Percentiles rank a stretch among this genome's conserved stretches.
These are phyloP conservation scores for Sicus ferrugineus DNA, from an alignment of 2,888 invertebrate genomes.

Conservation along the genomic window DNA sequence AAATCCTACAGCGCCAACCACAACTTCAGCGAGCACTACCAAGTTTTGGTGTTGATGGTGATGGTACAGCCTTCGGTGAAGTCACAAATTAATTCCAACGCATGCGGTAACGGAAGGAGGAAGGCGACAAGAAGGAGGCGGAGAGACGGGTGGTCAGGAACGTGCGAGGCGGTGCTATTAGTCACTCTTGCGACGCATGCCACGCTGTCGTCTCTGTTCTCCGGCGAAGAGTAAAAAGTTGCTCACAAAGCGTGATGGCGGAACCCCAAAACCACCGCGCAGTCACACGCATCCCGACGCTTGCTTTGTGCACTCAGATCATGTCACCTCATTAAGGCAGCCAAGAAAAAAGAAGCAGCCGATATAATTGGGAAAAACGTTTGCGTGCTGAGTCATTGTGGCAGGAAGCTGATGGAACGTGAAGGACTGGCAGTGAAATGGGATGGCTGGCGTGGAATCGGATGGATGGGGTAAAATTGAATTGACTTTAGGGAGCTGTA, in stretches of 20 bases:
- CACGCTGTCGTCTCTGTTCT: no score
- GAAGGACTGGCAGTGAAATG: no score
- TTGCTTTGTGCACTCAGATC: neutral
- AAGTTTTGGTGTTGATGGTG: neutral
- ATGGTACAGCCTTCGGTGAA: neutral
- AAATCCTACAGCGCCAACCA: neutral
- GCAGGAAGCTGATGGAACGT: no score
- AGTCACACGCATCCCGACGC: no score
- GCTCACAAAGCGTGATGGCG: no score
- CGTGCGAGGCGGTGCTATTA: neutral
- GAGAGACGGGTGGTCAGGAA: neutral
- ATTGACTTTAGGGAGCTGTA: neutral
- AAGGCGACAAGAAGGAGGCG: neutral
- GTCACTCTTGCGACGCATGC: neutral
- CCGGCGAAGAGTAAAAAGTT: no score
- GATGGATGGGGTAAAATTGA: neutral
- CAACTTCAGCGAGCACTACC: neutral
- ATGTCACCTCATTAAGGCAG: conserved; percentile 1
- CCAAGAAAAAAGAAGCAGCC: neutral
- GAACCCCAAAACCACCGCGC: no score
- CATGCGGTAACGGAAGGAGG: neutral
- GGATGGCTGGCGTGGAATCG: no score
- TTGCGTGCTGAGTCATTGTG: no score
- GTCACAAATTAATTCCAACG: neutral
- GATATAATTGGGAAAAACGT: no score